phyloP scores from a whole-genome alignment of 2,113 vertebrate species.

The Pungitius pungitius region DNA sequence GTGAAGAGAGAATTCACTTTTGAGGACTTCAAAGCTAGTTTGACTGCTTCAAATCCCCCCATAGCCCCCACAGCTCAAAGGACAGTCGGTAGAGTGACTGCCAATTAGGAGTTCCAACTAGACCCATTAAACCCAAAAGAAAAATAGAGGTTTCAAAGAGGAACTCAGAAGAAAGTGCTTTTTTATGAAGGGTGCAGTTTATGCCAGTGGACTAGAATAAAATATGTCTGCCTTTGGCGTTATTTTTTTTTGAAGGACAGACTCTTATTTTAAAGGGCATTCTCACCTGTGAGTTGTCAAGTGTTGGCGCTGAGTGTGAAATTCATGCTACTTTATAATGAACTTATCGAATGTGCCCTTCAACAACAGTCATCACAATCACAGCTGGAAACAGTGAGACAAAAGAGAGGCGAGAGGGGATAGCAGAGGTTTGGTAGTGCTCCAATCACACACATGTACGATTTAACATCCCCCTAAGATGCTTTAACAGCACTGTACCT shows the following conservation, averaged over 20 bases:
- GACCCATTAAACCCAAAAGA: slow-evolving; percentile 84
- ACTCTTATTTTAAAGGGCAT: slow-evolving; percentile 62
- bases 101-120: slow-evolving; percentile 89
- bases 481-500: slow-evolving; percentile 56
- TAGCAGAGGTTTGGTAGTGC: slow-evolving; percentile 21
- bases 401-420: slow-evolving; percentile 1
- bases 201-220: slow-evolving; percentile 52
- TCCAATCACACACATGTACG: slow-evolving; percentile 44
- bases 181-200: slow-evolving; percentile 76
- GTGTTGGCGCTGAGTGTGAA: slow-evolving; percentile 46
- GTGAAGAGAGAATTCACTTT: slow-evolving; percentile 78
- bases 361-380: slow-evolving; percentile 44
- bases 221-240: slow-evolving; percentile 48
- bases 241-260: slow-evolving; percentile 72
- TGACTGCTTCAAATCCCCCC: slow-evolving; percentile 80
- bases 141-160: slow-evolving; percentile 75
- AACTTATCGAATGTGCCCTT: slow-evolving; percentile 58
- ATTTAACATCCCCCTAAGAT: slow-evolving; percentile 51
- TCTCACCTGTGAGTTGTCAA: slow-evolving; percentile 61
- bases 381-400: slow-evolving; percentile 24
- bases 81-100: slow-evolving; percentile 80
- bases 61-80: slow-evolving; percentile 85
- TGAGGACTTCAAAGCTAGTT: slow-evolving; percentile 86
- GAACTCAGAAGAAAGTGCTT: slow-evolving; percentile 74
- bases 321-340: slow-evolving; percentile 65